Percentiles rank a stretch among this genome's conserved stretches.
Evolutionary conservation across 2,113 vertebrate species (phyloP).

Genomic region (Echinops telfairi): DNA sequence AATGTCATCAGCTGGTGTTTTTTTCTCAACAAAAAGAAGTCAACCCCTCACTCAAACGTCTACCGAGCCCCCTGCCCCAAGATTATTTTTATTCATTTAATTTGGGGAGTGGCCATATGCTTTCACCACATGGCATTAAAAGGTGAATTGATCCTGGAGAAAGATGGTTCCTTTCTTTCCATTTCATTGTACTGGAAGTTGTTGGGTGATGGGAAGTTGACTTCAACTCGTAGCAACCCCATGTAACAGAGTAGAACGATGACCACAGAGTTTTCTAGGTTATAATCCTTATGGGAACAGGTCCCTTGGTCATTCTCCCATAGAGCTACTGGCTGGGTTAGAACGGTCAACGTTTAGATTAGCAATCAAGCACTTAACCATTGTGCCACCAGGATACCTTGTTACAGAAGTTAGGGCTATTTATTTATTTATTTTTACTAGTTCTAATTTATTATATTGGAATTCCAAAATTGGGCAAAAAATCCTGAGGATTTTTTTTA

Average conservation of each 20-base stretch:
- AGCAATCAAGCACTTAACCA: not conserved
- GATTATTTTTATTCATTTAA: not conserved
- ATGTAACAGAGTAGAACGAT: not conserved
- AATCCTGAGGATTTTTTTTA: not conserved
- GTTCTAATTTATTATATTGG: slow-evolving; percentile 28
- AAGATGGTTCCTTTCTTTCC: not conserved
- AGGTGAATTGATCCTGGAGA: not conserved
- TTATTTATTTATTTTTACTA: not conserved
- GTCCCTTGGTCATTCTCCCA: not conserved
- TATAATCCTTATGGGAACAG: not conserved
- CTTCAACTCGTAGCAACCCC: not conserved
- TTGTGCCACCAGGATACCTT: not conserved
- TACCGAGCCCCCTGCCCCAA: not conserved
- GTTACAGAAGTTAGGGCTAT: not conserved
- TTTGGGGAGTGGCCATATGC: not conserved
- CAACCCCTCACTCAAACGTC: not conserved
- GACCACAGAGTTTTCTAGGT: not conserved
- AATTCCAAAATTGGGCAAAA: not conserved
- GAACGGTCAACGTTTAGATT: not conserved
- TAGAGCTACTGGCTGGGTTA: not conserved
- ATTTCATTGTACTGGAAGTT: not conserved
- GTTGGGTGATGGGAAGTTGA: not conserved
- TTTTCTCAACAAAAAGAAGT: not conserved
- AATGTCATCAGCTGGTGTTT: not conserved
- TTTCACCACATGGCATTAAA: not conserved